Evolutionary conservation across 2,888 invertebrate species (phyloP).

Genomic region (Dusona sp.): DNA sequence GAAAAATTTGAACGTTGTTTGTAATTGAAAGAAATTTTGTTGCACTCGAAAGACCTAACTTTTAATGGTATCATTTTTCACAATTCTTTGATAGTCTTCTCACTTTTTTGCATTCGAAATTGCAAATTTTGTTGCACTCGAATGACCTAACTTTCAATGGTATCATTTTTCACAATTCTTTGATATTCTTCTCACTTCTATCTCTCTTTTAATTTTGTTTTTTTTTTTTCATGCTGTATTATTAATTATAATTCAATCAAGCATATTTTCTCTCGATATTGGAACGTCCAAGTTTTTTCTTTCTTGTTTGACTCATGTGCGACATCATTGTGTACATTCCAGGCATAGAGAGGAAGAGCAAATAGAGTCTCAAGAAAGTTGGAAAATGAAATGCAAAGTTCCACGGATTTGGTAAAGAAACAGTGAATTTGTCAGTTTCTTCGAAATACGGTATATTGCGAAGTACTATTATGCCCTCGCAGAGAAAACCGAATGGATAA

Average conservation of each 20-base stretch:
- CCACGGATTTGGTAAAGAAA: conserved; percentile 92
- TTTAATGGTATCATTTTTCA: background rate
- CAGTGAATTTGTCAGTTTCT: conserved; percentile 91
- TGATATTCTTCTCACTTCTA: background rate
- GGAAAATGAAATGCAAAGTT: conserved; percentile 96
- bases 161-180: background rate
- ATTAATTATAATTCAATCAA: conserved; percentile 47
- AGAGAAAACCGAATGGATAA: conserved; percentile 95
- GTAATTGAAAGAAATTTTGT: background rate
- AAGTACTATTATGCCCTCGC: conserved; percentile 93
- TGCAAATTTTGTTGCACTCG: background rate
- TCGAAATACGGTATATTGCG: conserved; percentile 96
- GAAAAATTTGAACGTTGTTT: background rate
- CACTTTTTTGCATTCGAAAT: too few relatives aligned
- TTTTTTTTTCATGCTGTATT: background rate
- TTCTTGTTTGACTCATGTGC: conserved; percentile 92
- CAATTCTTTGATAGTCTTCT: background rate
- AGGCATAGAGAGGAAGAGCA: conserved; percentile 91
- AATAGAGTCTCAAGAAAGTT: conserved; percentile 90
- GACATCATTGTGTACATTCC: conserved; percentile 92
- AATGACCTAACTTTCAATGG: background rate
- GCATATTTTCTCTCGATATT: conserved; percentile 75
- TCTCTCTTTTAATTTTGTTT: background rate
- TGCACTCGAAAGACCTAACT: background rate
- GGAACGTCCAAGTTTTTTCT: conserved; percentile 87